phyloP scores from a whole-genome alignment of 2,797 vertebrate genomes.

The Mareca penelope region DNA sequence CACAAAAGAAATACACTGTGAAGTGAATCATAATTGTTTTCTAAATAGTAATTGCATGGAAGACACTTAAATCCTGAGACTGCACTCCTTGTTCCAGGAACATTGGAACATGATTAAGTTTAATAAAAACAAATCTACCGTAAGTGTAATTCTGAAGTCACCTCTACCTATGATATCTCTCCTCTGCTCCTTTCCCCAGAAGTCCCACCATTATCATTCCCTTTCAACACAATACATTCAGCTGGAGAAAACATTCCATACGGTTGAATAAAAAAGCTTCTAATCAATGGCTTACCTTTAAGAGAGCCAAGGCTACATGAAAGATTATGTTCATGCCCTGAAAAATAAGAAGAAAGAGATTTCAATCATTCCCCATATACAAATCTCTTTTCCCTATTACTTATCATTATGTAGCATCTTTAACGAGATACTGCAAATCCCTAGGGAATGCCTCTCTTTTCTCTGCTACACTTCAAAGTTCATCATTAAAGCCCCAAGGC shows the following conservation, averaged over 20 bases:
- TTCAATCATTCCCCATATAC: neutral
- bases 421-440: neutral
- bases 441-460: neutral
- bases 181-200: neutral
- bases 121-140: neutral
- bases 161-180: neutral
- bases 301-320: conserved; percentile 94
- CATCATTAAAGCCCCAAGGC: neutral
- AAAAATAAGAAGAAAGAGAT: conserved; percentile 50
- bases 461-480: neutral
- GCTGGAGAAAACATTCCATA: neutral
- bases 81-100: conserved; percentile 13
- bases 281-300: conserved; percentile 86
- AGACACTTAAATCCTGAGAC: neutral
- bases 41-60: neutral
- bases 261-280: neutral
- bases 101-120: neutral
- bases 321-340: conserved; percentile 98
- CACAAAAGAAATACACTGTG: neutral
- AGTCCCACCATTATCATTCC: neutral
- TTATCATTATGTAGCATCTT: neutral
- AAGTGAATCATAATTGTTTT: conserved; percentile 49
- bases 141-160: conserved; percentile 24
- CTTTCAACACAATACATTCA: neutral
- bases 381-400: neutral